A percentile compares a stretch with the other conserved stretches of the same genome.
These are phyloP conservation scores for Neotragus pygmaeus DNA, from an alignment of 2,113 vertebrate species.

Conservation along the genomic window DNA sequence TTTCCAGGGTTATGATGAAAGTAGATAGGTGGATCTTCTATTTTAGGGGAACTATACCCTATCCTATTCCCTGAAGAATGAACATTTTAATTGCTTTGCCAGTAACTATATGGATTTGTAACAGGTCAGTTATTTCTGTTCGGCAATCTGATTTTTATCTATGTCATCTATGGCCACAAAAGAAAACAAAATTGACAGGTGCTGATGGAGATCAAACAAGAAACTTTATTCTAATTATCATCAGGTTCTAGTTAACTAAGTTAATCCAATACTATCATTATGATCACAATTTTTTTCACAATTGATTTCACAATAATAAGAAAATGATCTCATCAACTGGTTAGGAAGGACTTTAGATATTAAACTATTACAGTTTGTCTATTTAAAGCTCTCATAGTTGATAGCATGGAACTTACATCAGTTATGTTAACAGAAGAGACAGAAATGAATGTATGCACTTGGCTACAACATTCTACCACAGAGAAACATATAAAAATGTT, in stretches of 20 bases:
- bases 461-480: conserved; percentile 61
- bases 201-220: background rate
- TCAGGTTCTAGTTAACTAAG: background rate
- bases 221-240: conserved; percentile 7
- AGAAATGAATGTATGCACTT: conserved; percentile 67
- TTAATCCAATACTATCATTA: background rate
- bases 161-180: background rate
- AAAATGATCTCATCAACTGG: background rate
- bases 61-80: background rate
- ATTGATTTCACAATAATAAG: background rate
- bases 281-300: background rate
- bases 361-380: conserved; percentile 34
- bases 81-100: background rate
- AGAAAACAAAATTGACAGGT: background rate
- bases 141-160: background rate
- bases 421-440: conserved; percentile 54
- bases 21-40: background rate
- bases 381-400: conserved; percentile 24
- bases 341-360: background rate
- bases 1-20: background rate
- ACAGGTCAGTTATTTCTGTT: background rate
- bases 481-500: conserved; percentile 69
- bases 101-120: background rate
- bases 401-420: conserved; percentile 58
- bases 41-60: background rate